phyloP scores from a whole-genome alignment of 2,797 vertebrate species.

The Leucoraja ocellata region DNA sequence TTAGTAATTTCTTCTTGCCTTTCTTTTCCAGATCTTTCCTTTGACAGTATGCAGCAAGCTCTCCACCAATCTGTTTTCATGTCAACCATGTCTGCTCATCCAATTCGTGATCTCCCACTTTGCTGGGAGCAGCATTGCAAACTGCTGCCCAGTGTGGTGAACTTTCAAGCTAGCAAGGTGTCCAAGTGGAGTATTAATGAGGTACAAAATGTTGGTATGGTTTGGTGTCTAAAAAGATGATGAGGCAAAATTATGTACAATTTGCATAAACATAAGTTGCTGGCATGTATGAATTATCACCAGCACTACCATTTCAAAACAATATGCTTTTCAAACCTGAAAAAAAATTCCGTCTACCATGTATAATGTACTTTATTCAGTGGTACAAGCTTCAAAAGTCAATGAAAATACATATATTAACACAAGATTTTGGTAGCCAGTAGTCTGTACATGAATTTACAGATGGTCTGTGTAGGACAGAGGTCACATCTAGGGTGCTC shows the following conservation, averaged over 20 bases:
- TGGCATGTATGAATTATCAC: background rate
- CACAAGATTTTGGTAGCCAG: background rate
- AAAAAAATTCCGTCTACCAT: background rate
- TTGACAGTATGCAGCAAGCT: conserved; percentile 50
- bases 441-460: background rate
- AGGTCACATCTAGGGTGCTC: background rate
- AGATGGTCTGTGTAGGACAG: background rate
- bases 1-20: conserved; percentile 12
- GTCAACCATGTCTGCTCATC: conserved; percentile 57
- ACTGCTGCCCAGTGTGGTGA: conserved; percentile 56
- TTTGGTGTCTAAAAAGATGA: background rate
- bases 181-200: conserved; percentile 59
- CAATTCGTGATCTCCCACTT: conserved; percentile 56
- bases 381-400: background rate
- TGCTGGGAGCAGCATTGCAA: conserved; percentile 63
- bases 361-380: background rate
- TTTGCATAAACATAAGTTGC: background rate
- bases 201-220: conserved; percentile 48
- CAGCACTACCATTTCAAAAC: background rate
- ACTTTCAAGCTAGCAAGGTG: conserved; percentile 51
- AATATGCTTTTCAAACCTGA: background rate
- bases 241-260: too few species aligned
- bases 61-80: conserved; percentile 61
- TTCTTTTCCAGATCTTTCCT: conserved; percentile 46
- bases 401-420: background rate